phyloP scores from a whole-genome alignment of 2,888 invertebrate genomes.

The Cactoblastis cactorum region DNA sequence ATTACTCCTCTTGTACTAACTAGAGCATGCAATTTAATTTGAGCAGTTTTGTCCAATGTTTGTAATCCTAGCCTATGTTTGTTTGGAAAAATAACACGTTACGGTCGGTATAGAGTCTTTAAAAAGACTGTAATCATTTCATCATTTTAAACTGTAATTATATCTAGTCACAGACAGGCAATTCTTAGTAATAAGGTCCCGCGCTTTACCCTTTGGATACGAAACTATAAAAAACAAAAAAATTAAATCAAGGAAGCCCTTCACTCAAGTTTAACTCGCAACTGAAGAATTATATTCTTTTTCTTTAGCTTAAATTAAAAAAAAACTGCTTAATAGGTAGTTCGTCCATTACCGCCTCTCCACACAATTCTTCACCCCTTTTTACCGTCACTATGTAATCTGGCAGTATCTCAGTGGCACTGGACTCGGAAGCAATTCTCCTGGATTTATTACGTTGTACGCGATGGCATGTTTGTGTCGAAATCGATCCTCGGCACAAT shows the following conservation, averaged over 20 bases:
- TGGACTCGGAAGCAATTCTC: slow-evolving; percentile 60
- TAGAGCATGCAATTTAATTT: background rate
- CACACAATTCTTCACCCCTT: background rate
- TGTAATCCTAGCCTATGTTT: slow-evolving; percentile 4
- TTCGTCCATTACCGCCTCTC: background rate
- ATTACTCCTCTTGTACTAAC: background rate
- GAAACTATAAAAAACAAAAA: no score
- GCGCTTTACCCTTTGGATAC: no score
- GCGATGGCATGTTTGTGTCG: slow-evolving; percentile 21
- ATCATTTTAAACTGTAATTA: no score
- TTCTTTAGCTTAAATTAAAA: no score
- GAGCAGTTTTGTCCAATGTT: slow-evolving; percentile 8
- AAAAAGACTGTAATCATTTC: no score
- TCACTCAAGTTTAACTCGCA: no score
- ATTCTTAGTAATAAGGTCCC: no score
- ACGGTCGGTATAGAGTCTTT: no score
- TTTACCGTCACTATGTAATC: slow-evolving; percentile 30
- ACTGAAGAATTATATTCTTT: no score
- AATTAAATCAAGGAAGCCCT: no score
- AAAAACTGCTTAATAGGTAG: no score
- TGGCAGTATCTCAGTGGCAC: slow-evolving; percentile 58
- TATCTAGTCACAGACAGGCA: no score
- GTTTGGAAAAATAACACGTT: background rate
- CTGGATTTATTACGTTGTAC: slow-evolving; percentile 54
- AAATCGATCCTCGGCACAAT: slow-evolving; percentile 8